A percentile compares a stretch with the other conserved stretches of the same genome.
Conservation (phyloP, 2,888 invertebrate species). For the Caenorhabditis imperialis region DNA sequence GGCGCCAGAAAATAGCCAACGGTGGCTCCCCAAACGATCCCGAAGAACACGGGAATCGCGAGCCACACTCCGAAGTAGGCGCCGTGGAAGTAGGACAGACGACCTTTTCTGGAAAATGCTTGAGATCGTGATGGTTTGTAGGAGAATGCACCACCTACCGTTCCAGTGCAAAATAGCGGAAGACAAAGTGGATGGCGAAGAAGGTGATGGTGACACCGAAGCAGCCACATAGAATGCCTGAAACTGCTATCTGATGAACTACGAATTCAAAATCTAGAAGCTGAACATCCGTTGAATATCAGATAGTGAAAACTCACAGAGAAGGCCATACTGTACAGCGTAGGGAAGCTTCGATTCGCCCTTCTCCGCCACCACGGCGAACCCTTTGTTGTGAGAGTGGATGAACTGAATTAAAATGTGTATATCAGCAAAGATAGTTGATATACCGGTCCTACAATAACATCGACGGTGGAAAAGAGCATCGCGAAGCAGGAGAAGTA, state of each 20-base stretch:
- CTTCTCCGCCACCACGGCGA: no score
- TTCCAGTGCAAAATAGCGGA: constrained; percentile 38
- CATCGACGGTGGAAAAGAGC: constrained; percentile 29
- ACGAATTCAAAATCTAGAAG: no score
- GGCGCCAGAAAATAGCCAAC: constrained; percentile 26
- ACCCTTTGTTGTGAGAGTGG: no score
- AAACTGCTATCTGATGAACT: no score
- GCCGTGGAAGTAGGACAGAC: constrained; percentile 24
- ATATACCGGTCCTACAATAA: constrained; percentile 34
- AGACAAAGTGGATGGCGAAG: constrained; percentile 39
- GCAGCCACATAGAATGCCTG: constrained; percentile 42
- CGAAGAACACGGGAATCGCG: constrained; percentile 19
- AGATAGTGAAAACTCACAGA: no score
- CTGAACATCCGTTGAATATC: no score
- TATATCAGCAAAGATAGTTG: no score
- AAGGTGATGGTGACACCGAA: constrained; percentile 38
- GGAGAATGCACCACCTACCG: neutral
- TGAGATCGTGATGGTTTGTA: neutral
- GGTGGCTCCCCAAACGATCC: constrained; percentile 15
- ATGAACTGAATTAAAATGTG: no score
- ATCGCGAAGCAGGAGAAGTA: constrained; percentile 47
- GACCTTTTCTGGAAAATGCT: constrained; percentile 37
- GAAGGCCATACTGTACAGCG: no score
- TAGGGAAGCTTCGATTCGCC: no score
- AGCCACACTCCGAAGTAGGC: constrained; percentile 24